phyloP scores from a whole-genome alignment of 2,113 vertebrate genomes.

The Chamaetylas fuelleborni region DNA sequence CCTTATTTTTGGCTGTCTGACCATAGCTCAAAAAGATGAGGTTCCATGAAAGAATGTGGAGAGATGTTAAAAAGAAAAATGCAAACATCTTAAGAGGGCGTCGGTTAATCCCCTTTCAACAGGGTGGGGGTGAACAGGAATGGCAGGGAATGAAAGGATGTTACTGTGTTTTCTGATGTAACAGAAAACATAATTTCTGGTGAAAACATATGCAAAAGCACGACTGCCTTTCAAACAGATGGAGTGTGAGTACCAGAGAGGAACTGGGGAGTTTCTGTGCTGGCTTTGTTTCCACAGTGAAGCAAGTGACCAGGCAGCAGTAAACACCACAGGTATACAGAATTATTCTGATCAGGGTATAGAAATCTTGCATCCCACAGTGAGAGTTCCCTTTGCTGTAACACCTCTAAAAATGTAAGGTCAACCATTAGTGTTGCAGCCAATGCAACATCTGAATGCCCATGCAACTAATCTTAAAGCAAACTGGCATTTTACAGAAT shows the following conservation, averaged over 20 bases:
- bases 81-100: neutral
- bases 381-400: neutral
- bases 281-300: neutral
- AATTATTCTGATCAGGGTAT: neutral
- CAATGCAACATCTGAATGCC: neutral
- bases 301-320: neutral
- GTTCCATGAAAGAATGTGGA: neutral
- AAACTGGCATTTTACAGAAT: neutral
- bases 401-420: neutral
- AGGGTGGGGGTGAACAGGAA: neutral
- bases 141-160: neutral
- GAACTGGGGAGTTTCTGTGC: neutral
- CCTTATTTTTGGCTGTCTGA: neutral
- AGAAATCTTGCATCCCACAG: neutral
- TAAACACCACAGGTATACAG: neutral
- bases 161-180: neutral
- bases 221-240: neutral
- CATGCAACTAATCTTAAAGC: neutral
- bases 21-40: neutral
- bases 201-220: neutral
- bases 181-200: neutral
- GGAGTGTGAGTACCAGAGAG: neutral
- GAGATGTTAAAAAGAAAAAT: neutral
- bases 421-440: neutral
- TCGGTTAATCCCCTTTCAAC: accelerated